These are phyloP conservation scores for Xenopus petersii DNA, from an alignment of 2,797 vertebrate genomes.

Conservation along the genomic window DNA sequence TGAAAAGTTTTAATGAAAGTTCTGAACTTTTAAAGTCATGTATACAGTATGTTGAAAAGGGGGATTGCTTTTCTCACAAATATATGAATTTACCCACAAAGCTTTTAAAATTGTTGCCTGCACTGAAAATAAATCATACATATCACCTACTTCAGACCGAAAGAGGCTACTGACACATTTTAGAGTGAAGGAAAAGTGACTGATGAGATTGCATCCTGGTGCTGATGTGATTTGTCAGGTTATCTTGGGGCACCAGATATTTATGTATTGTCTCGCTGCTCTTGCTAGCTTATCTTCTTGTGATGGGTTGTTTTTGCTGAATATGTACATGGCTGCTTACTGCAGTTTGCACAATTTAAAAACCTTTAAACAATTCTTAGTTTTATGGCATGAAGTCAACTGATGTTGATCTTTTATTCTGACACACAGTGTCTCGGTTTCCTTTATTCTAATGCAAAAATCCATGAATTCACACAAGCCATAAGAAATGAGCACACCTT, in stretches of 20 bases:
- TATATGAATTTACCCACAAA: too few relatives aligned
- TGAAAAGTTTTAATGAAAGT: too few relatives aligned
- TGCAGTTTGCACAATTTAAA: not conserved
- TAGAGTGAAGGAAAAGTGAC: conserved; percentile 1
- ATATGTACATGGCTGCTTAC: not conserved
- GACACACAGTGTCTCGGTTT: too few relatives aligned
- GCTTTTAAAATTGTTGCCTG: too few relatives aligned
- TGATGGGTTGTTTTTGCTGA: conserved; percentile 9
- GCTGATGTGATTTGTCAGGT: conserved; percentile 13
- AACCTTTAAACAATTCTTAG: not conserved
- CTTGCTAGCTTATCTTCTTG: not conserved
- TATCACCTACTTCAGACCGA: not conserved
- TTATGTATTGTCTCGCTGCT: not conserved
- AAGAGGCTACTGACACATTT: not conserved
- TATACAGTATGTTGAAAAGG: too few relatives aligned
- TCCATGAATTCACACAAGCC: too few relatives aligned
- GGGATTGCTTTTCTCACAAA: too few relatives aligned
- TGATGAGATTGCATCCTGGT: conserved; percentile 5
- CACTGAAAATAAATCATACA: too few relatives aligned
- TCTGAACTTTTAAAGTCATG: too few relatives aligned
- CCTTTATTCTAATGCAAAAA: too few relatives aligned
- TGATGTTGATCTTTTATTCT: not conserved
- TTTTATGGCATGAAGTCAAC: too few relatives aligned
- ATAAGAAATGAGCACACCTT: too few relatives aligned
- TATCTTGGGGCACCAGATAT: conserved; percentile 11